A percentile compares a stretch with the other conserved stretches of the same genome.
Conservation (phyloP, 92 coral and sea anemone species). For the Porites evermanni region DNA sequence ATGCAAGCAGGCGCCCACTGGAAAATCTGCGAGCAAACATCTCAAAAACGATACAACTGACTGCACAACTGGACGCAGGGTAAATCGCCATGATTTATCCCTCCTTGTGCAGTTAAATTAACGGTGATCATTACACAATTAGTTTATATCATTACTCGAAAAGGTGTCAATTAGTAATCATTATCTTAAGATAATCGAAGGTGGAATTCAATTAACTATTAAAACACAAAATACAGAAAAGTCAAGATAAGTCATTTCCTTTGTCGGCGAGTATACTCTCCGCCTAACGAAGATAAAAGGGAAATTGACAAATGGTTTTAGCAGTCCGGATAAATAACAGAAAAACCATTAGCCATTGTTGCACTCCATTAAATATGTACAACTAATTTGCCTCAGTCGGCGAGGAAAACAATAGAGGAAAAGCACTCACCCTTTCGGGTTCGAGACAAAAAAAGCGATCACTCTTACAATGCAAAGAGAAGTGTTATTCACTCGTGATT, state of each 20-base stretch:
- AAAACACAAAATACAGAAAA: conserved; percentile 78
- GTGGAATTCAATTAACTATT: conserved; percentile 98
- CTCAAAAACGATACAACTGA: conserved; percentile 28
- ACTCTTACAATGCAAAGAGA: neutral
- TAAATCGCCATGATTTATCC: conserved; percentile 25
- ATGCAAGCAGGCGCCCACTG: neutral
- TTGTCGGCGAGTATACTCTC: conserved; percentile 73
- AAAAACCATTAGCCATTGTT: conserved; percentile 74
- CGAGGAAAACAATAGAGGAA: conserved; percentile 31
- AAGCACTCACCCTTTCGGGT: conserved; percentile 21
- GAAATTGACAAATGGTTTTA: conserved; percentile 76
- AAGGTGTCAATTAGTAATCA: conserved; percentile 97
- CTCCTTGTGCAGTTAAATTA: conserved; percentile 71
- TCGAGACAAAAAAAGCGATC: conserved; percentile 27
- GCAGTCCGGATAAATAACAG: conserved; percentile 75
- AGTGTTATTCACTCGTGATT: conserved; percentile 39
- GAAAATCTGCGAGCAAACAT: conserved; percentile 21
- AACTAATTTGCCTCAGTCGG: conserved; percentile 47
- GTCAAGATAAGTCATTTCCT: conserved; percentile 73
- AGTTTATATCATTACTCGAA: conserved; percentile 89
- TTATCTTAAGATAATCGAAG: conserved; percentile 95
- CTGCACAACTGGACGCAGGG: conserved; percentile 6
- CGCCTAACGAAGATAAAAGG: conserved; percentile 74
- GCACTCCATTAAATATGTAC: conserved; percentile 55
- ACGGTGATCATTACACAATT: conserved; percentile 92